phyloP scores from a whole-genome alignment of 1,140 invertebrate species.

The Oppia nitens region DNA sequence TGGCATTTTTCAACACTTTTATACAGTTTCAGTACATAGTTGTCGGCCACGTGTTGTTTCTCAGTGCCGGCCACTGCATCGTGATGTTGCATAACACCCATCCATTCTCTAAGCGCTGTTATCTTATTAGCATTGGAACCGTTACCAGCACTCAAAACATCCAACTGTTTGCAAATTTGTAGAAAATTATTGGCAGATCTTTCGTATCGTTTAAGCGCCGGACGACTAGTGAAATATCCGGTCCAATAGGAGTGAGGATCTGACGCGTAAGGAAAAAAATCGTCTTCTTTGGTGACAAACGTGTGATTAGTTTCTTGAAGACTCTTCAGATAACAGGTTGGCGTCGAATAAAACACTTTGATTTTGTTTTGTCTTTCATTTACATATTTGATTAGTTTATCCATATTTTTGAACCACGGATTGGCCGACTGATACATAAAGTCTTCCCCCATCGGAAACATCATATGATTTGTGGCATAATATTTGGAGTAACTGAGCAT shows the following conservation, averaged over 20 bases:
- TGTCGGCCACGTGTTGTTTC: slow-evolving; percentile 67
- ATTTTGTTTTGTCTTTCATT: slow-evolving; percentile 32
- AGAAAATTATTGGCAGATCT: slow-evolving; percentile 51
- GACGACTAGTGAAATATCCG: slow-evolving; percentile 74
- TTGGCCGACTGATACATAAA: slow-evolving; percentile 35
- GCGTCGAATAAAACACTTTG: slow-evolving; percentile 57
- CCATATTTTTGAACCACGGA: slow-evolving; percentile 68
- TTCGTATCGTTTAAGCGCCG: slow-evolving; percentile 34
- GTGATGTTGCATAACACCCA: slow-evolving; percentile 14
- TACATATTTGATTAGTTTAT: slow-evolving; percentile 53
- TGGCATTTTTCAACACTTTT: slow-evolving; percentile 19
- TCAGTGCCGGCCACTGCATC: slow-evolving; percentile 94
- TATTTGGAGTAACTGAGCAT: not conserved
- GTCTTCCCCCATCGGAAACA: slow-evolving; percentile 17
- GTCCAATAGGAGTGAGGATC: slow-evolving; percentile 45
- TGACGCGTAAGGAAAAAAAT: slow-evolving; percentile 63
- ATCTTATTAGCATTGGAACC: slow-evolving; percentile 2
- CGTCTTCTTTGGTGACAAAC: slow-evolving; percentile 41
- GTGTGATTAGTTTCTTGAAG: slow-evolving; percentile 35
- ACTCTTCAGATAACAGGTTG: slow-evolving; percentile 50
- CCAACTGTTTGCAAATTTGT: slow-evolving; percentile 47
- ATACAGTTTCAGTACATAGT: slow-evolving; percentile 50
- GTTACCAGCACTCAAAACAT: slow-evolving; percentile 2
- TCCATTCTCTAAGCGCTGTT: slow-evolving; percentile 10
- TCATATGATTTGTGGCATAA: slow-evolving; percentile 17